These are phyloP conservation scores for Watsonalla cultraria DNA, from an alignment of 2,888 invertebrate species.

Conservation along the genomic window DNA sequence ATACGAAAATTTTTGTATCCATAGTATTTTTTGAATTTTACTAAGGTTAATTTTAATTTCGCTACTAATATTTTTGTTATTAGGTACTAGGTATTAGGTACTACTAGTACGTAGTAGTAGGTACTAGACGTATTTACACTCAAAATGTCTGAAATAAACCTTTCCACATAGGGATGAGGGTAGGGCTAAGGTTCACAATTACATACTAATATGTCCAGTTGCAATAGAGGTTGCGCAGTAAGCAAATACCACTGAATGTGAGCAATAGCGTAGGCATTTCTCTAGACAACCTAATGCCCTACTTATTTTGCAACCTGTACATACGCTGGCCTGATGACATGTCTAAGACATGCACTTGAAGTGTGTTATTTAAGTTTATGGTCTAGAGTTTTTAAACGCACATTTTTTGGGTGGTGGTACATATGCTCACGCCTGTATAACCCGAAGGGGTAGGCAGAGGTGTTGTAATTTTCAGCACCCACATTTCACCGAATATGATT, in stretches of 20 bases:
- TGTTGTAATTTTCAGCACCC: too few species aligned
- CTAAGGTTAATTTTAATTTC: too few species aligned
- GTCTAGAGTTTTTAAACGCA: neutral
- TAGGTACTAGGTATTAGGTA: too few species aligned
- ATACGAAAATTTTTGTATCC: too few species aligned
- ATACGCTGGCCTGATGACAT: neutral
- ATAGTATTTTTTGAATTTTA: too few species aligned
- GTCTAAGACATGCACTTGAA: neutral
- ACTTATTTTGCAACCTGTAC: conserved; percentile 27
- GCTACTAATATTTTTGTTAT: too few species aligned
- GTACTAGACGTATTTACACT: too few species aligned
- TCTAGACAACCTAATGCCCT: conserved; percentile 46
- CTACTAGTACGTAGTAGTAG: too few species aligned
- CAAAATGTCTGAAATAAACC: neutral
- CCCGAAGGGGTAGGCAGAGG: too few species aligned
- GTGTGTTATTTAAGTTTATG: neutral
- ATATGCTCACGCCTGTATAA: too few species aligned
- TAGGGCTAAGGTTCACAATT: conserved; percentile 17
- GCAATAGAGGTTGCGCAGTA: conserved; percentile 39
- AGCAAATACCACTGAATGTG: conserved; percentile 38
- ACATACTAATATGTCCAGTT: conserved; percentile 7
- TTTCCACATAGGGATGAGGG: neutral
- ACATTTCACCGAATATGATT: too few species aligned
- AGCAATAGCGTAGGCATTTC: conserved; percentile 42
- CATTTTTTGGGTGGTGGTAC: too few species aligned